Percentiles rank a stretch among this genome's conserved stretches.
These are phyloP conservation scores for Xenopus petersii DNA, from an alignment of 2,797 vertebrate genomes.

Conservation along the genomic window DNA sequence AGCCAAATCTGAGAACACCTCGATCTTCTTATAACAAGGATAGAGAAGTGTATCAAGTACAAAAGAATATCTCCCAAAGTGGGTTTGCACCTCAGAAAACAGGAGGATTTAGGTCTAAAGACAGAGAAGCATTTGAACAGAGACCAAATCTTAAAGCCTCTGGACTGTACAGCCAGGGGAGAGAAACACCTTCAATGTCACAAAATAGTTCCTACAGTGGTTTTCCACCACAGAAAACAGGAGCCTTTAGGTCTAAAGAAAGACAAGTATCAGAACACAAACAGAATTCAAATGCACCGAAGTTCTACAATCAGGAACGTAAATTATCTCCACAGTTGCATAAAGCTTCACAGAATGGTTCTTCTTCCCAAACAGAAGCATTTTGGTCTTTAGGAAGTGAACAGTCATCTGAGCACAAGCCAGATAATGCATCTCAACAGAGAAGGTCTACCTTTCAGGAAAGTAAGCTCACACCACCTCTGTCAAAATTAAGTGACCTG, in stretches of 20 bases:
- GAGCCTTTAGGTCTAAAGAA: too few relatives aligned
- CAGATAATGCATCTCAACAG: not conserved
- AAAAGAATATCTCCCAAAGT: conserved; percentile 26
- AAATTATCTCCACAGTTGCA: too few relatives aligned
- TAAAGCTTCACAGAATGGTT: too few relatives aligned
- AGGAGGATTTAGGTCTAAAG: too few relatives aligned
- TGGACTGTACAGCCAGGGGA: too few relatives aligned
- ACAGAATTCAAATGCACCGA: not conserved
- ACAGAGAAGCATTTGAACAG: not conserved
- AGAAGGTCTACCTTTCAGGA: conserved; percentile 3
- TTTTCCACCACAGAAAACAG: too few relatives aligned
- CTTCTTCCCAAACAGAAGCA: too few relatives aligned
- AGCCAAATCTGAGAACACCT: not conserved
- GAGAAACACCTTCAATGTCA: too few relatives aligned
- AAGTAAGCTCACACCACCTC: not conserved
- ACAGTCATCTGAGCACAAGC: not conserved
- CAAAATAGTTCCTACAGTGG: too few relatives aligned
- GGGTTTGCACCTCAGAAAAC: too few relatives aligned
- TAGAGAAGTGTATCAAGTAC: not conserved
- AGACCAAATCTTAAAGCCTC: not conserved
- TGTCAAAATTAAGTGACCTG: conserved; percentile 64
- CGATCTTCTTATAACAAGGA: not conserved
- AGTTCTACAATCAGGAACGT: too few relatives aligned
- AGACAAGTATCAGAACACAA: conserved; percentile 4
- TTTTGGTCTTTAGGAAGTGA: too few relatives aligned